phyloP scores from a whole-genome alignment of 2,113 vertebrate species.

The Acrocephalus kingi region DNA sequence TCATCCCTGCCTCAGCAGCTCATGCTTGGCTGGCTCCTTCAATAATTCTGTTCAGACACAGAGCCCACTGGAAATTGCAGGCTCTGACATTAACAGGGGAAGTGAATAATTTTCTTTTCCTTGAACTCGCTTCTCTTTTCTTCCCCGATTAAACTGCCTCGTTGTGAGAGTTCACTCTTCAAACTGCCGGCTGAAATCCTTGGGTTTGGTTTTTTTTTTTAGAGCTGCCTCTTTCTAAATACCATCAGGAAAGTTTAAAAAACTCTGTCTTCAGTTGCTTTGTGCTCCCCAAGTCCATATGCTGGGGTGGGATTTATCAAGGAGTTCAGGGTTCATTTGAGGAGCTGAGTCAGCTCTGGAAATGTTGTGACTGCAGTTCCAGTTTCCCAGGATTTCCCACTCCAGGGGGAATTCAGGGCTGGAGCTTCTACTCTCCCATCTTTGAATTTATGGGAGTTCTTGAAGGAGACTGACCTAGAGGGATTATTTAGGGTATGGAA shows the following conservation, averaged over 20 bases:
- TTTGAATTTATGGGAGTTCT: neutral
- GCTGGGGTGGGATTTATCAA: neutral
- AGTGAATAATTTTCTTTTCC: conserved; percentile 12
- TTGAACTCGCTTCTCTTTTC: neutral
- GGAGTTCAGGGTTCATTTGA: fast-evolving
- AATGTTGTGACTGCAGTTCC: neutral
- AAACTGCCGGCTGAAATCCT: neutral
- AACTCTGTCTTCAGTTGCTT: neutral
- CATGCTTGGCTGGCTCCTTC: conserved; percentile 71
- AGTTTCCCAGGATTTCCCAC: neutral
- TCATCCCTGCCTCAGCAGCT: conserved; percentile 42
- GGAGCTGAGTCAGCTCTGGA: neutral
- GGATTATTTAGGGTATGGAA: too few species aligned
- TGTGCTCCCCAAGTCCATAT: neutral
- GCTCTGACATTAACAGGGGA: neutral
- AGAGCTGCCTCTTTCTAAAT: neutral
- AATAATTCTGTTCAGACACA: conserved; percentile 68
- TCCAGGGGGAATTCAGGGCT: neutral
- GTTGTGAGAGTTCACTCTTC: neutral
- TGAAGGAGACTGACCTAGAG: neutral
- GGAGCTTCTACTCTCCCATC: neutral
- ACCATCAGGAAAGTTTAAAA: neutral
- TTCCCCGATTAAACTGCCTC: neutral
- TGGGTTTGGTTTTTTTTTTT: neutral
- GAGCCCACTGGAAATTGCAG: conserved; percentile 29